A percentile compares a stretch with the other conserved stretches of the same genome.
These are phyloP conservation scores for Orientallactaga sibirica DNA, from an alignment of 2,797 vertebrate species.

Conservation along the genomic window DNA sequence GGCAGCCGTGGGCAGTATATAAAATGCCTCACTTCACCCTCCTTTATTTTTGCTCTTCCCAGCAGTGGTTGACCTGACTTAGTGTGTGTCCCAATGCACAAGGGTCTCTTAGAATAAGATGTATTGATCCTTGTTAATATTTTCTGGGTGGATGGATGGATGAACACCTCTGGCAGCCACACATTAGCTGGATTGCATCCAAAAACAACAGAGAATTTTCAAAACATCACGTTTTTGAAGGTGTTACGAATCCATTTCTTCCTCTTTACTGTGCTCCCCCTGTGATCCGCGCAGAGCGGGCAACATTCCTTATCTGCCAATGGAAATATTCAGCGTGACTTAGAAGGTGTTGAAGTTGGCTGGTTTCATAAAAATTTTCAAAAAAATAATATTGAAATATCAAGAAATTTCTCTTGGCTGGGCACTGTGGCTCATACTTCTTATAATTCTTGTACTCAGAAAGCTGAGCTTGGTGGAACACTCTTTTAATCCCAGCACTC, in stretches of 20 bases:
- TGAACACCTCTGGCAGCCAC: neutral
- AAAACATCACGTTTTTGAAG: neutral
- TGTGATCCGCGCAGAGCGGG: neutral
- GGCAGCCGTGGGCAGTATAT: neutral
- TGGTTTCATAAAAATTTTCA: neutral
- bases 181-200: neutral
- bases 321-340: neutral
- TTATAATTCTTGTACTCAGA: neutral
- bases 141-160: conserved; percentile 38
- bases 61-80: neutral
- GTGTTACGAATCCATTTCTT: neutral
- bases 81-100: neutral
- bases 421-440: neutral
- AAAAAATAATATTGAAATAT: neutral
- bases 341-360: neutral
- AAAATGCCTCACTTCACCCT: neutral
- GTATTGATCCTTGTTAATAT: conserved; percentile 12
- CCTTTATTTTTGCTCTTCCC: neutral
- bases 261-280: neutral
- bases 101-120: neutral
- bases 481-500: too few species aligned
- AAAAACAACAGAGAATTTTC: neutral
- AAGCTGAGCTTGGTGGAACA: neutral
- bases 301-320: too few species aligned
- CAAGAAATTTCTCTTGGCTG: neutral